Base-by-base conservation (phyloP, 2,888 invertebrate genomes). In the Poecilus cupreus region DNA sequence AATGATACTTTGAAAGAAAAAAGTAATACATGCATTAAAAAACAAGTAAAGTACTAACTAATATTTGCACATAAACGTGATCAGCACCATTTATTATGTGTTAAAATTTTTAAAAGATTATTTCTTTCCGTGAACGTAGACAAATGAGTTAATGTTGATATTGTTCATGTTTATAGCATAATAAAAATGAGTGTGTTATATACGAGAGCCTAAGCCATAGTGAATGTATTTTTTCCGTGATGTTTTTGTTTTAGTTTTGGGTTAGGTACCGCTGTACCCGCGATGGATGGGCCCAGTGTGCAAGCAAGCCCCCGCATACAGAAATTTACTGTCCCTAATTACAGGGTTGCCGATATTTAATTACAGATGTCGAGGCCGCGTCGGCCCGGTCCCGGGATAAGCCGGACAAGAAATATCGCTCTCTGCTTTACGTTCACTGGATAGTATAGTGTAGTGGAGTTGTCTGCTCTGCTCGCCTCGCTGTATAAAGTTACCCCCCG, bases 311-410 rank as follows among this genome's bases (percentile, higher is more conserved):
- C 88, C 90, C 92, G 91, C 92, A 92, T 93, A 93, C 92, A 92
- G 92, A 93, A 93, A 94, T 94, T 94, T 94, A 94, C 94, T 93
- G 94, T 91, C 94, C 94, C 93, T 94, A 94, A 94, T 94, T 94
- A 94, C 93, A 94, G 94, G 94, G 94, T 94, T 92, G 92, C 90
- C 91, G 91, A 92, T 92, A 93, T 93, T 94, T 94, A 94, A 94
- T 94, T 94, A 94, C 93, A 93, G 93, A 91, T 90, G 89, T 91
- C 89, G 90, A 86, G 88, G 87, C 89, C 88, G 88, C 87, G 85
- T 83, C 83, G 85, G 84, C 82, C 84, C 81, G 79, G 82, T 82
- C 82, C 81, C 82, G 64, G 64, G 64, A 68, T 68, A 68, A 51
- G 22, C 78, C 75, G 60, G 75, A 75, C 24, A 60, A 82, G 79